Base-by-base conservation (phyloP, 35 echinoderm and acorn worm genomes). In the Apostichopus parvimensis region DNA sequence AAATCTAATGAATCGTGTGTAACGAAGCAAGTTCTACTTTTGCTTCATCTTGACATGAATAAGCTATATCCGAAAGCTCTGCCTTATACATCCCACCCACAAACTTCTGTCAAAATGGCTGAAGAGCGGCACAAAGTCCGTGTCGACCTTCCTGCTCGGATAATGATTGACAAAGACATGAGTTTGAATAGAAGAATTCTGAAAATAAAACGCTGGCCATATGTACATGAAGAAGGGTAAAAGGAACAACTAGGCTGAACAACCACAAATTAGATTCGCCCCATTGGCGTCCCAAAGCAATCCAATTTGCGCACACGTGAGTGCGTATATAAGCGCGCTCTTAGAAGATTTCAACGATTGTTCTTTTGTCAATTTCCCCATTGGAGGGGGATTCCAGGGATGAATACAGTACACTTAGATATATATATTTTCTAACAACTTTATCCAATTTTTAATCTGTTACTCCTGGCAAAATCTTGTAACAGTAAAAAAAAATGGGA, bases 221-320 rank as follows among this genome's bases (percentile, higher is more conserved):
- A 18, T 68, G 64, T 18, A 14, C 64, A 68, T 45, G 64, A 11
- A 14, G 64, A 68, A 68, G 6, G 18, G 64, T 14, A 18, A 68
- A 18, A 68, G 64, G 11, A 68, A 56, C 79, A 53, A 56, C 54
- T 54, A 82, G 34, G 45, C 54, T 56, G 45, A 55, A 82, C 79
- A 82, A 82, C 54, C 24, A 17, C 79, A 82, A 82, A 82, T 82
- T 82, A 82, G 45, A 18, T 15, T 82, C 79, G 79, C 79, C 79
- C 79, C 79, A 82, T 82, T 82, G 79, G 25, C 34, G 79, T 56
- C 18, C 79, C 45, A 82, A 82, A 82, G 25, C 45, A 82, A 82
- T 82, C 79, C 79, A 82, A 82, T 82, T 82, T 55, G 79, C 79
- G 79, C 79, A 82, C 79, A 56, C 25, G 79, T 82, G 79, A 82